Evolutionary conservation across 2,797 vertebrate species (phyloP).

Genomic region (Pseudochaenichthys georgianus): DNA sequence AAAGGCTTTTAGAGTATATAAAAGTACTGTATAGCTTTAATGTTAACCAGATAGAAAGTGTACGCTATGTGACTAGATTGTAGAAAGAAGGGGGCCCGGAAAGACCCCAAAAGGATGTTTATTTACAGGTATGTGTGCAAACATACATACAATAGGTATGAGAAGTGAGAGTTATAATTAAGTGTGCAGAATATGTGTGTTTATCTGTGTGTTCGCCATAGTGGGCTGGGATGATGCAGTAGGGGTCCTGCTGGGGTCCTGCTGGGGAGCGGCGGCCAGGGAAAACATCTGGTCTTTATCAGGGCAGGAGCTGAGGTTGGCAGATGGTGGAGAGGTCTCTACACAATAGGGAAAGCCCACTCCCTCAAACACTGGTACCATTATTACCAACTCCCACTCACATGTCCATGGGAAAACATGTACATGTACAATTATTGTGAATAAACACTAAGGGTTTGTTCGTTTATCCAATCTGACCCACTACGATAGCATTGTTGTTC

Average conservation of each 20-base stretch:
- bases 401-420: constrained; percentile 7
- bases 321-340: constrained; percentile 83
- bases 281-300: constrained; percentile 86
- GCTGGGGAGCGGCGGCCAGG: constrained; percentile 72
- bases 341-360: constrained; percentile 79
- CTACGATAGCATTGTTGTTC: too few species aligned
- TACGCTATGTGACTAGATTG: neutral
- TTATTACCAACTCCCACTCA: constrained; percentile 40
- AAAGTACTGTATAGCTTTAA: neutral
- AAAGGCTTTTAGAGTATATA: constrained; percentile 1
- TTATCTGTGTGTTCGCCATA: constrained; percentile 57
- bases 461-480: too few species aligned
- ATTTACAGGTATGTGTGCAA: neutral
- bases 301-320: constrained; percentile 74
- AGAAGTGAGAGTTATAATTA: constrained; percentile 59
- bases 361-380: constrained; percentile 56
- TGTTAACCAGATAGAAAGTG: neutral
- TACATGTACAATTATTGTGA: neutral
- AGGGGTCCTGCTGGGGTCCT: constrained; percentile 80
- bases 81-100: neutral
- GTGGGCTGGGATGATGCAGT: constrained; percentile 70
- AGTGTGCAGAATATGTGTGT: constrained; percentile 43
- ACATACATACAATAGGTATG: neutral
- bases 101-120: neutral
- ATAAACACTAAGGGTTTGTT: too few species aligned